phyloP scores from a whole-genome alignment of 2,113 vertebrate species.

The Eptesicus fuscus region DNA sequence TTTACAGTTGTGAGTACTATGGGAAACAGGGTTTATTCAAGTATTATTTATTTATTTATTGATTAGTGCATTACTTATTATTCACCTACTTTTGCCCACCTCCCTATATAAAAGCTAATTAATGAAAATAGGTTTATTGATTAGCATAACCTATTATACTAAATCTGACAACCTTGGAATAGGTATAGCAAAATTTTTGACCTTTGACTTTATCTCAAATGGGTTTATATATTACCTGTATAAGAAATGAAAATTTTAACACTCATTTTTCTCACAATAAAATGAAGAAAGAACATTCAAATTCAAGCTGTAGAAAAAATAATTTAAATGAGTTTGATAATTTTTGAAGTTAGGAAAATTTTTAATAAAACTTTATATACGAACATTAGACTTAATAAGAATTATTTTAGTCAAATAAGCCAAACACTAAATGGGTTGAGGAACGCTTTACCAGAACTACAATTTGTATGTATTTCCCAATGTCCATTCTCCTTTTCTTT shows the following conservation, averaged over 20 bases:
- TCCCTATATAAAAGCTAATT: background rate
- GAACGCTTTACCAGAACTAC: background rate
- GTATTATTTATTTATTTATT: background rate
- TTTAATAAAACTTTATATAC: background rate
- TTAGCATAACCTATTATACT: background rate
- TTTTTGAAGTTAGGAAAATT: background rate
- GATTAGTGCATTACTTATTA: background rate
- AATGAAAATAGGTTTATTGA: background rate
- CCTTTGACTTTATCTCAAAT: background rate
- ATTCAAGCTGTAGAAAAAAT: background rate
- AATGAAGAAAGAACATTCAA: background rate
- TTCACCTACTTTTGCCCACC: background rate
- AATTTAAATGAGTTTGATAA: background rate
- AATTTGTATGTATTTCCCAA: background rate
- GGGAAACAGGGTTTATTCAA: background rate
- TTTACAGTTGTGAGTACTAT: background rate
- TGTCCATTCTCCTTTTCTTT: background rate
- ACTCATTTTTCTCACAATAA: background rate
- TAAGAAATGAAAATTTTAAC: background rate
- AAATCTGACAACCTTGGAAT: background rate
- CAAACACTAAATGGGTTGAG: background rate
- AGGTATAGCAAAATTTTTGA: background rate
- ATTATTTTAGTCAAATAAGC: background rate
- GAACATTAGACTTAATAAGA: background rate
- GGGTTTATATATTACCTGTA: background rate